Base-by-base conservation (phyloP, 2,888 invertebrate species). In the Cordylochernes scorpioides region DNA sequence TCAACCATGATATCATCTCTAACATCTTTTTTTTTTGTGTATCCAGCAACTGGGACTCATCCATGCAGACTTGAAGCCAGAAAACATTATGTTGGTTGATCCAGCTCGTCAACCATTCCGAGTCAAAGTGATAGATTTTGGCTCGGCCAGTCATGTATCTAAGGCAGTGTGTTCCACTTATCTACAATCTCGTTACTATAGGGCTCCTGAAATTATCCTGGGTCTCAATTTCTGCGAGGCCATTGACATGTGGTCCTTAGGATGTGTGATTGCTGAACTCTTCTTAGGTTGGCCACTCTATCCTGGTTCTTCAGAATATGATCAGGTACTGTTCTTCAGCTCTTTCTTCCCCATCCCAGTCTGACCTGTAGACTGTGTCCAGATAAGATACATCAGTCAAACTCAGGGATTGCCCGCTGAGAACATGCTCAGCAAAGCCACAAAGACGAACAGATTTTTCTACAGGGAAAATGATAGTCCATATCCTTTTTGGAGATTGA, bases 91-190 rank as follows among this genome's bases (percentile, higher is more conserved):
- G 97, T 59, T 99, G 56, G 94, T 97, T 44, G 94, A 99, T 59
- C 97, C 94, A 26, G 73, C 74, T 34, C 68, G 91, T 41, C 88
- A 91, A 54, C 97, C 97, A 2, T 99, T 91, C 60, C 67, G 94
- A 42, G 94, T 99, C 32, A 97, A 97, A 64, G 97, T 91, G 13
- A 99, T 99, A 48, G 97, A 97, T 64, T 97, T 97, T 60, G 97
- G 97, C 44, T 91, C 88, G 50, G 97, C 97, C 30, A 88, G 88
- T 36, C 94, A 97, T 57, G 88, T 94, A 45, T 86, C 86, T 57
- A 97, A 99, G 60, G 94, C 94, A 9, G 91, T 99, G 28, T 94
- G 94, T 59, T 97, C 97, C 52, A 99, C 97, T 6, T 99, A 99
- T 56, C 64, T 99, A 47, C 97, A 97, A 61, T 94, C 91, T 46